Conservation (phyloP, 1,140 invertebrate genomes). For the Pseudomyrmex flavicornis region DNA sequence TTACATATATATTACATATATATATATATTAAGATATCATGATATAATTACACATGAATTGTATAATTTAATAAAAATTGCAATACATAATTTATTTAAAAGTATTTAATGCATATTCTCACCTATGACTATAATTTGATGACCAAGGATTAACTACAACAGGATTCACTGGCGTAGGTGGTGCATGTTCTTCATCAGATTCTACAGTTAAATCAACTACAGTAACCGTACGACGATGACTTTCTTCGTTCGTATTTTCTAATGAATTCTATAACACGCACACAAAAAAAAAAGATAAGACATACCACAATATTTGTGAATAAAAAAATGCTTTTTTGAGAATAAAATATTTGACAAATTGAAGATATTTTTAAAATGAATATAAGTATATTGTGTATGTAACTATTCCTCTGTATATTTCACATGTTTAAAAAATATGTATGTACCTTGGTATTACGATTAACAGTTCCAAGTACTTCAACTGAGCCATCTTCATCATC, state of each 20-base stretch:
- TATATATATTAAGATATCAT: background rate
- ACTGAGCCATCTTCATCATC: slow-evolving; percentile 88
- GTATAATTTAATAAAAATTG: slow-evolving; percentile 18
- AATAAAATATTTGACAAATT: slow-evolving; percentile 1
- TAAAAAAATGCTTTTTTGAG: slow-evolving; percentile 54
- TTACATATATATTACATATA: too few species aligned
- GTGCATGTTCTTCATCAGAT: slow-evolving; percentile 86
- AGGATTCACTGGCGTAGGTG: slow-evolving; percentile 65
- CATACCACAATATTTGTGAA: too few species aligned
- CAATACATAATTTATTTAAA: background rate
- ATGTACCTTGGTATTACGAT: slow-evolving; percentile 75
- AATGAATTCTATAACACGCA: slow-evolving; percentile 70
- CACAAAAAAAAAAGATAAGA: background rate
- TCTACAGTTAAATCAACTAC: slow-evolving; percentile 89
- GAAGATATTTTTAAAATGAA: background rate
- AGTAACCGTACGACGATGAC: slow-evolving; percentile 81
- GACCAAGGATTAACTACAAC: slow-evolving; percentile 60
- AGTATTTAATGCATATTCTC: slow-evolving; percentile 25
- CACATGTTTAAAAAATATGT: background rate
- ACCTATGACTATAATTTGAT: slow-evolving; percentile 71
- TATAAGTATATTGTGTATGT: background rate
- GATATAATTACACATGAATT: slow-evolving; percentile 25
- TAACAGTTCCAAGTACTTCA: slow-evolving; percentile 84
- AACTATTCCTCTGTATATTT: background rate
- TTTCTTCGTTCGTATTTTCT: slow-evolving; percentile 71